Evolutionary conservation across 2,888 invertebrate species (phyloP), one percentile per base, ranked within the genome.

Genomic region (Schizotus pectinicornis): DNA sequence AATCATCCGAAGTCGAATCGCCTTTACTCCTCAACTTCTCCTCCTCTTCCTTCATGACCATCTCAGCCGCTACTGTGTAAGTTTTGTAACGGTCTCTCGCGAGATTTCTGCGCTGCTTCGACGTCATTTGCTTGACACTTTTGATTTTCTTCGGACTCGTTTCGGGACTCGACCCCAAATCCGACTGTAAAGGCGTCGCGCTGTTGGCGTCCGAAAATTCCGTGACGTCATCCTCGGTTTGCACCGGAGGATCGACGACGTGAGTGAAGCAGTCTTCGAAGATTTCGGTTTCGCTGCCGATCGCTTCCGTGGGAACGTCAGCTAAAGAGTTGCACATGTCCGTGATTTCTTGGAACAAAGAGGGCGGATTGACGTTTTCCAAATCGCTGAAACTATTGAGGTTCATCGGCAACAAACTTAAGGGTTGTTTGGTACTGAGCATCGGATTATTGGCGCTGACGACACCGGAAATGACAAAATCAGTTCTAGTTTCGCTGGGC

Each of bases 21-120:
- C 13, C 11, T 50, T 46, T 22, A 33, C 12, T 11, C 46, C 66
- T 61, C 42, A 58, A 56, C 42, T 70, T 73, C 14, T 67, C 72
- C n/a, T 67, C 67, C 49, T 81, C 80, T 58, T 80, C 79, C 42
- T 79, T 78, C 67, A 80, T 81, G 1, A 83, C 80, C 71, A 87
- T 79, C 56, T 84, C 85, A 0, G 85, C 88, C 0, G 86, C 88
- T 36, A 93, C 90, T 0, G 91, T 92, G 73, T 93, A 94, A 0
- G 93, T 94, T 74, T 88, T 90, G 74, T 88, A 92, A 59, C 94
- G 85, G 68, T 94, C 92, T 73, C 91, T 90, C 1, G 88, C 86
- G 34, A 88, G 77, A 65, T 86, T 86, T 36, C 93, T 81, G 71
- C 88, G 88, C 73, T 92, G 91, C 76, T 91, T 92, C 0, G 92